Evolutionary conservation across 2,113 vertebrate genomes (phyloP), one percentile per base, ranked within the genome.

Genomic region (Zonotrichia leucophrys): DNA sequence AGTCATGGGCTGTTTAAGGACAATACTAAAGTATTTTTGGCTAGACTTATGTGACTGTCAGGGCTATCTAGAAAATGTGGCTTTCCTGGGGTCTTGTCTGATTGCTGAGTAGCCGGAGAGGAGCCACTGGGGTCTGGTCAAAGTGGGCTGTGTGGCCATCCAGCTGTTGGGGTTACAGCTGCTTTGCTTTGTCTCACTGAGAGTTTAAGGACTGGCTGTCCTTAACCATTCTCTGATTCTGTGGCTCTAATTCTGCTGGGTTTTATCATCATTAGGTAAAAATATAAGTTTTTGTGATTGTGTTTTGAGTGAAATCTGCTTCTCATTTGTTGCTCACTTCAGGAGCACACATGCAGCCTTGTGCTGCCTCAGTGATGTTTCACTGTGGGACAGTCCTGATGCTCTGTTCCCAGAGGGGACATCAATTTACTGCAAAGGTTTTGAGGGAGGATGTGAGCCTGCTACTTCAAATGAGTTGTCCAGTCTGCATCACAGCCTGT

Each of bases 331-430:
- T 31, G 8, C 23, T 89, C 3, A 2, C 19, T 60, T 76, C 9
- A 35, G 15, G 50, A 55, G 22, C 24, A n/a, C 0, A 0, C 0
- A 1, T 24, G 2, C 19, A 7, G 42, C 37, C 18, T 25, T 39
- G 22, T 68, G 49, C 55, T 73, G 68, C 27, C 13, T 11, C 15
- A 33, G n/a, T 42, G 64, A 4, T 15, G 62, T n/a, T 35, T 3
- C 7, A 0, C 11, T 18, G 21, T 4, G n/a, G 20, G 12, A 28
- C 11, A 21, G 44, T 22, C 12, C 46, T 41, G 41, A 9, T 53
- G 7, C 8, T 49, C 23, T 50, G 28, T 31, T 80, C 46, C 19
- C 8, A 15, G 28, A 10, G 24, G 23, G 52, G 7, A 53, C 1
- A 3, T 25, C 37, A 7, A 12, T 11, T 72, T 72, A 23, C 9